Percentiles rank a stretch among this genome's conserved stretches.
Evolutionary conservation across 2,797 vertebrate genomes (phyloP).

Genomic region (Prionace glauca): DNA sequence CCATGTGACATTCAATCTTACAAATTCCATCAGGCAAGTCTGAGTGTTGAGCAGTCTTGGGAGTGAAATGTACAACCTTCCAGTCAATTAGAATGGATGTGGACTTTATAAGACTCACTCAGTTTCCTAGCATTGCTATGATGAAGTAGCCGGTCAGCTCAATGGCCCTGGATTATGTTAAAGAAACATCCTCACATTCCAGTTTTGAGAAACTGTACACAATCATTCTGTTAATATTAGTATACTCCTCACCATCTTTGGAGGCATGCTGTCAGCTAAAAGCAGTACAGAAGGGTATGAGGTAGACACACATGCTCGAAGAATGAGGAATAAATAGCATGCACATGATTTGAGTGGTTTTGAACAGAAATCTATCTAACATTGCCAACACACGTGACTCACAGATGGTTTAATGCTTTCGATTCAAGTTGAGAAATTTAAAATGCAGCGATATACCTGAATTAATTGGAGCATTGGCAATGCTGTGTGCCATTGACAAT

Average conservation of each 20-base stretch:
- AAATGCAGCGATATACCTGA: not conserved
- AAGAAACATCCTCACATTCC: not conserved
- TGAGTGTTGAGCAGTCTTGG: not conserved
- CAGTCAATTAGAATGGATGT: not conserved
- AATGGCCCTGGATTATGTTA: not conserved
- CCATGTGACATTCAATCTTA: not conserved
- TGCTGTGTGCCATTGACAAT: not conserved
- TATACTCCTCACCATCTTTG: not conserved
- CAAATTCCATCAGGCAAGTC: not conserved
- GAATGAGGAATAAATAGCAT: not conserved
- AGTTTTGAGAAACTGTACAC: not conserved
- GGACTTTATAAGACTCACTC: not conserved
- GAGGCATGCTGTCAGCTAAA: slow-evolving; percentile 7
- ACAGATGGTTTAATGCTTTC: not conserved
- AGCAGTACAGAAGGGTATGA: not conserved
- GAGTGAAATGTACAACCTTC: not conserved
- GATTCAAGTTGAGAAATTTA: not conserved
- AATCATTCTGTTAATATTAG: slow-evolving; percentile 14
- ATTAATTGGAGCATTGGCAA: not conserved
- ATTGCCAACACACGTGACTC: not conserved
- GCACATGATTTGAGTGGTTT: not conserved
- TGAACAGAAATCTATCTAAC: not conserved
- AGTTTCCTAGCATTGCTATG: not conserved
- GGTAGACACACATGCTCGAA: not conserved
- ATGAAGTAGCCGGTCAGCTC: not conserved